phyloP scores from a whole-genome alignment of 2,888 invertebrate genomes.

The Tubulanus polymorphus region DNA sequence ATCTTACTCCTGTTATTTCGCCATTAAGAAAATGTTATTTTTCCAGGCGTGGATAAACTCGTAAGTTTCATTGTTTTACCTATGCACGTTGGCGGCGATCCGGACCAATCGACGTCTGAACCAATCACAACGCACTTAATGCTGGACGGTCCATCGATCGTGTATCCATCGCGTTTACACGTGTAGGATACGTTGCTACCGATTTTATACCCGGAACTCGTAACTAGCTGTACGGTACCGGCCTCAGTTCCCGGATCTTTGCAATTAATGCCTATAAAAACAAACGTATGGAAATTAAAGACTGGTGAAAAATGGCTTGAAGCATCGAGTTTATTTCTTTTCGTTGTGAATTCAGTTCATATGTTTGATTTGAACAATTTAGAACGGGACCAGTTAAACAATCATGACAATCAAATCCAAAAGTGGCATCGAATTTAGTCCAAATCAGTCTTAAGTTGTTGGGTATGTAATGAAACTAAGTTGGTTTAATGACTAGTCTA shows the following conservation, averaged over 20 bases:
- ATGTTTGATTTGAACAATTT: too few species aligned
- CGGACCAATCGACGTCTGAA: conserved; percentile 20
- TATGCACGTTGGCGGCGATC: conserved; percentile 23
- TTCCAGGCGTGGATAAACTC: background rate
- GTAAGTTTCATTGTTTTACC: conserved; percentile 20
- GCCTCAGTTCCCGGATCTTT: conserved; percentile 31
- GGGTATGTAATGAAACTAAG: too few species aligned
- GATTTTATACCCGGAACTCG: conserved; percentile 25
- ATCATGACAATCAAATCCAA: too few species aligned
- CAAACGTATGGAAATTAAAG: background rate
- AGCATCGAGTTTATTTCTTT: too few species aligned
- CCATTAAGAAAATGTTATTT: background rate
- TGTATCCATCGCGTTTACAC: conserved; percentile 26
- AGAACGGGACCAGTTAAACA: too few species aligned
- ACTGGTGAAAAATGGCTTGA: too few species aligned
- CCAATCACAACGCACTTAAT: conserved; percentile 23
- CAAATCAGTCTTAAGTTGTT: too few species aligned
- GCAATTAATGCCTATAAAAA: conserved; percentile 27
- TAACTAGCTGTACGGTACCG: conserved; percentile 22
- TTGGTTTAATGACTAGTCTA: too few species aligned
- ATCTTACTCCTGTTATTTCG: too few species aligned
- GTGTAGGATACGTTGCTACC: conserved; percentile 25
- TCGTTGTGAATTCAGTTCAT: too few species aligned
- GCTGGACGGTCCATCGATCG: conserved; percentile 13
- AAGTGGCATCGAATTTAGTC: too few species aligned